Conservation (phyloP, 2,888 invertebrate species). For the Melitaea athalia region DNA sequence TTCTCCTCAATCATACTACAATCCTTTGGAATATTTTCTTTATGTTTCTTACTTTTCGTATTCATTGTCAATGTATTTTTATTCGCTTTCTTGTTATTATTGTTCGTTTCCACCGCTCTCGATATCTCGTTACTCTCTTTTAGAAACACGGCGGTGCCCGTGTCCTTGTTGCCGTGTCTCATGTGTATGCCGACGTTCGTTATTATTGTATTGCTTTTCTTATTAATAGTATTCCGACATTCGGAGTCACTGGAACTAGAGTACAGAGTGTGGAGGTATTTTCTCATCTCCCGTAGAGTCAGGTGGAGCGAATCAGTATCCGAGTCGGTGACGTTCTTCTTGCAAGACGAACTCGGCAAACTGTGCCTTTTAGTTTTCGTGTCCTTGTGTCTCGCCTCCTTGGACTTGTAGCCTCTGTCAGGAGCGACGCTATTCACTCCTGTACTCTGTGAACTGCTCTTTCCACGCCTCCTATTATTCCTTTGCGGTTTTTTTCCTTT, state of each 20-base stretch:
- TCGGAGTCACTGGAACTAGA: constrained; percentile 88
- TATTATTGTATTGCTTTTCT: constrained; percentile 74
- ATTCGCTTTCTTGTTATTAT: constrained; percentile 72
- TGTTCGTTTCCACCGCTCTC: constrained; percentile 67
- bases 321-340: constrained; percentile 78
- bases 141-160: constrained; percentile 55
- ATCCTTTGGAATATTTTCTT: constrained; percentile 64
- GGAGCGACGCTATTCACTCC: constrained; percentile 48
- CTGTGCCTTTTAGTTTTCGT: constrained; percentile 85
- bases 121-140: constrained; percentile 64
- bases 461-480: constrained; percentile 66
- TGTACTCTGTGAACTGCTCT: constrained; percentile 60
- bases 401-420: constrained; percentile 59
- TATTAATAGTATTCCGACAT: constrained; percentile 72
- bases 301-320: constrained; percentile 88
- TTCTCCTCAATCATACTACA: constrained; percentile 61
- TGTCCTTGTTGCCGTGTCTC: constrained; percentile 63
- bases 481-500: constrained; percentile 70
- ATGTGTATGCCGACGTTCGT: constrained; percentile 69
- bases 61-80: constrained; percentile 83
- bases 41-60: constrained; percentile 84
- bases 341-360: constrained; percentile 85
- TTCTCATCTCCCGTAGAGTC: constrained; percentile 92
- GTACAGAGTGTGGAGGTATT: constrained; percentile 91
- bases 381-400: constrained; percentile 65